phyloP scores from a whole-genome alignment of 2,888 invertebrate species.

The Craniophora ligustri region DNA sequence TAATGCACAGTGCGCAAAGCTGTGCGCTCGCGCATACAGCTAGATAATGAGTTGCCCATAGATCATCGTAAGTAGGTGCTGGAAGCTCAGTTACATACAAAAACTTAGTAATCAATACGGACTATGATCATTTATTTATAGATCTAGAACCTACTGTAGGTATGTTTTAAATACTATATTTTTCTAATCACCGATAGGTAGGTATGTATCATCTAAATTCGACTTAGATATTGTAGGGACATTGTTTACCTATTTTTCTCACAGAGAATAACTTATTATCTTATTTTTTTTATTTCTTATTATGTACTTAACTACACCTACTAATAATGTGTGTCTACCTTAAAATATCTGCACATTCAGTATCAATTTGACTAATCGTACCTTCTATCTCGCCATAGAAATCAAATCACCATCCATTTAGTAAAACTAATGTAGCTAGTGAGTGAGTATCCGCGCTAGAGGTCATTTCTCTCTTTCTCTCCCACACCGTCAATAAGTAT shows the following conservation, averaged over 20 bases:
- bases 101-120: conserved; percentile 13
- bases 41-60: conserved; percentile 36
- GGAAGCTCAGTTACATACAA: conserved; percentile 7
- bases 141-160: too few species aligned
- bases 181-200: too few species aligned
- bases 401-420: conserved; percentile 24
- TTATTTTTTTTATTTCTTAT: too few species aligned
- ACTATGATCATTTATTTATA: conserved; percentile 14
- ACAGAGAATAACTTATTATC: too few species aligned
- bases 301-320: too few species aligned
- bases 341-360: neutral
- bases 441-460: conserved; percentile 53
- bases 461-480: conserved; percentile 66
- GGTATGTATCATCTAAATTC: too few species aligned
- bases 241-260: too few species aligned
- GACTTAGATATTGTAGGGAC: too few species aligned
- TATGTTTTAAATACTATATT: too few species aligned
- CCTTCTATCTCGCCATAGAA: conserved; percentile 7
- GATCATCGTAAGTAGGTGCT: conserved; percentile 29
- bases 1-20: conserved; percentile 20
- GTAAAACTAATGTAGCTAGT: conserved; percentile 48
- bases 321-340: too few species aligned
- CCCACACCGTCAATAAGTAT: conserved; percentile 79
- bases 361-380: neutral
- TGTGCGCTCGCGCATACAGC: conserved; percentile 35